Percentiles rank a stretch among this genome's conserved stretches.
phyloP scores from a whole-genome alignment of 2,888 invertebrate species.

The Rhingia campestris region DNA sequence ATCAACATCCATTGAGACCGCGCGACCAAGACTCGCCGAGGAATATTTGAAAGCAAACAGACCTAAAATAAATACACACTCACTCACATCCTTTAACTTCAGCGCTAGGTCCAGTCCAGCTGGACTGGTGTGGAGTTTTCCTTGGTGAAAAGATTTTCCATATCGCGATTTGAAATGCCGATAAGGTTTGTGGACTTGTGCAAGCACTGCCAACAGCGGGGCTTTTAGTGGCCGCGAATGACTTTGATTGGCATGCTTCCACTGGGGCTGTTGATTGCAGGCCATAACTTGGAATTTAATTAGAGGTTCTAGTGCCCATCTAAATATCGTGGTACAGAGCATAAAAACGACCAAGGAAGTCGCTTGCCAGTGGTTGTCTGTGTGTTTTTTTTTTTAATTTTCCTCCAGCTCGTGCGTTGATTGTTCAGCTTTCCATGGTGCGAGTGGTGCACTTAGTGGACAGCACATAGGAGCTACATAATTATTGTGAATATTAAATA shows the following conservation, averaged over 20 bases:
- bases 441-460: not conserved
- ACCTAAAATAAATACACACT: not conserved
- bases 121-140: slow-evolving; percentile 8
- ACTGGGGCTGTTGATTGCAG: slow-evolving; percentile 31
- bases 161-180: slow-evolving; percentile 51
- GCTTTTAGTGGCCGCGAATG: slow-evolving; percentile 53
- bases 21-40: not conserved
- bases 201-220: slow-evolving; percentile 6
- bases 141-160: slow-evolving; percentile 50
- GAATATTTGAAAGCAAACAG: slow-evolving; percentile 12
- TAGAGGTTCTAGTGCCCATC: slow-evolving; percentile 57
- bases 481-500: slow-evolving; percentile 47
- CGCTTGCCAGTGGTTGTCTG: not conserved
- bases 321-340: slow-evolving; percentile 37
- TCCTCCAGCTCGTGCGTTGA: slow-evolving; percentile 11
- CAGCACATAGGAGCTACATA: not conserved
- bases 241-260: slow-evolving; percentile 66
- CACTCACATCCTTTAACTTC: slow-evolving; percentile 26
- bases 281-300: slow-evolving; percentile 57
- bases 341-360: slow-evolving; percentile 57
- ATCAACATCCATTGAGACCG: slow-evolving; percentile 58
- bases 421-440: slow-evolving; percentile 3
- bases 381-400: slow-evolving; percentile 14
- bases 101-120: slow-evolving; percentile 3
- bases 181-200: slow-evolving; percentile 37